Base-by-base conservation (phyloP, 2,113 vertebrate genomes). In the Vicugna pacos region DNA sequence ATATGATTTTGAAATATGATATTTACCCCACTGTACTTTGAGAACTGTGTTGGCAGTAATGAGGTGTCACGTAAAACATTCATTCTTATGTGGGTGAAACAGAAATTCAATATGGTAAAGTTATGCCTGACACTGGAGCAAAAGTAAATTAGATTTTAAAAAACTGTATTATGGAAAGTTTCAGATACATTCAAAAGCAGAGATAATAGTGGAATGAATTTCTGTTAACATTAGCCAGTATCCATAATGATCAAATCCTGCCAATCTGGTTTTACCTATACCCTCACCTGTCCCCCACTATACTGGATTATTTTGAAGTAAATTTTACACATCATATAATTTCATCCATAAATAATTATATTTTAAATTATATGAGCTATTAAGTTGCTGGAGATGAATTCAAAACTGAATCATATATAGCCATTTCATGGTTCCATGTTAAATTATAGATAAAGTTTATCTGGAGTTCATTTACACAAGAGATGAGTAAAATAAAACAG, bases 281-380 rank as follows among this genome's bases (percentile, higher is more conserved):
- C 50, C 26, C 22, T 80, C 26, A 48, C 38, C 20, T 42, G 14
- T 77, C 4, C 5, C 22, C 38, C 3, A 42, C 24, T 7, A 1
- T 17, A 10, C 52, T 75, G 22, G n/a, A 54, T 91, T 83, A 82
- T 69, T 94, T 69, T 58, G 62, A 73, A 85, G 35, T 11, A 73
- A 24, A 90, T 65, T 67, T 56, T 26, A 83, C 19, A 72, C 2
- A 52, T 50, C 46, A 6, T 84, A 38, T 83, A 30, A 65, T 79
- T 92, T 88, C 19, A 70, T 50, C 72, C 46, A 58, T 77, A 88
- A 89, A 64, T 79, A 83, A 89, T 70, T 89, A 58, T 11, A 83
- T 87, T 90, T 95, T 93, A 93, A 72, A 54, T 65, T 84, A 60
- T 85, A 94, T 91, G 65, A 48, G 15, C 52, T 85, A 26, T 32